These are phyloP conservation scores for Luffia ferchaultella DNA, from an alignment of 2,888 invertebrate species.

Conservation along the genomic window DNA sequence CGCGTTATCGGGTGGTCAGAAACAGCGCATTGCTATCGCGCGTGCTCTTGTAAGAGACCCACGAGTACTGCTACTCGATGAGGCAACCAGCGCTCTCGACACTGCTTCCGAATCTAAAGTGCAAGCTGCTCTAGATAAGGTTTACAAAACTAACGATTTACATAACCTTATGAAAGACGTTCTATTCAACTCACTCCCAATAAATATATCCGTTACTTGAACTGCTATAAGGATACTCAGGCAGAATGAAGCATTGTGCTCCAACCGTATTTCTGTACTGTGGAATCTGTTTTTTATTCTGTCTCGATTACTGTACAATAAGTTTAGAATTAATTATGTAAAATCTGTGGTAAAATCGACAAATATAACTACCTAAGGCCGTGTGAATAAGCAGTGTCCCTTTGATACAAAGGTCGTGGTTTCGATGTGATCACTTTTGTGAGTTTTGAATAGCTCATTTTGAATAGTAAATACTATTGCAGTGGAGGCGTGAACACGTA, in stretches of 20 bases:
- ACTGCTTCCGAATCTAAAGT: constrained; percentile 87
- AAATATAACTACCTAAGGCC: too few species aligned
- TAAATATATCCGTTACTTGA: too few species aligned
- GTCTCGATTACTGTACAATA: too few species aligned
- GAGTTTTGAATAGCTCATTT: background rate
- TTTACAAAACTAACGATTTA: constrained; percentile 22
- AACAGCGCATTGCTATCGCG: constrained; percentile 90
- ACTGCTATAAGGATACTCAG: too few species aligned
- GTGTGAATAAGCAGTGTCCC: too few species aligned
- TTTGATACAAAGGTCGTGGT: too few species aligned
- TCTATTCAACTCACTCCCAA: background rate
- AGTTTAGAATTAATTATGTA: too few species aligned
- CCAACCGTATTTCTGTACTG: too few species aligned
- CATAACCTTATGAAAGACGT: background rate
- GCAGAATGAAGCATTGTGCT: too few species aligned
- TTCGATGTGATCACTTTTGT: background rate
- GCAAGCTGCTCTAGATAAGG: constrained; percentile 81
- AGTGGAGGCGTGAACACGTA: background rate
- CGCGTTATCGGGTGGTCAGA: constrained; percentile 87
- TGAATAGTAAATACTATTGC: background rate
- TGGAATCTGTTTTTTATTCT: too few species aligned
- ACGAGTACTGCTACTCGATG: constrained; percentile 80
- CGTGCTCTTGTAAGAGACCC: constrained; percentile 85
- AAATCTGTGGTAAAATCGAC: too few species aligned
- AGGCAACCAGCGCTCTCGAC: constrained; percentile 91